Conservation (phyloP, 92 coral and sea anemone species). For the Siderastrea siderea region DNA sequence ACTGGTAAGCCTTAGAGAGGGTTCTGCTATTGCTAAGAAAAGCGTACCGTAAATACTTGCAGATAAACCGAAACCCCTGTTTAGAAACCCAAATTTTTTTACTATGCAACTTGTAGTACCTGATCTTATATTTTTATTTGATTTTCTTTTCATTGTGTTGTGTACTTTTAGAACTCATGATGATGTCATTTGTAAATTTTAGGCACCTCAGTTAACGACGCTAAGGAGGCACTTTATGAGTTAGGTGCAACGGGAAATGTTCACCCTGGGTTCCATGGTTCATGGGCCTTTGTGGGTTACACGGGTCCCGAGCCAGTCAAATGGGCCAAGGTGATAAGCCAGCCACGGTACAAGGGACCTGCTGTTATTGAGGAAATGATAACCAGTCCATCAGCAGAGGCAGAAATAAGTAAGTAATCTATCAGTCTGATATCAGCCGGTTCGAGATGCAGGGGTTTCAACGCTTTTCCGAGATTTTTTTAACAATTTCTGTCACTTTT, state of each 20-base stretch:
- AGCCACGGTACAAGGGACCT: constrained; percentile 93
- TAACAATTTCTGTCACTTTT: too few species aligned
- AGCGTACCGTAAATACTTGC: too few species aligned
- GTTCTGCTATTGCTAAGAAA: too few species aligned
- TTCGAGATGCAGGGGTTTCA: background rate
- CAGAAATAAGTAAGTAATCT: constrained; percentile 81
- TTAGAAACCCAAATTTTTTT: too few species aligned
- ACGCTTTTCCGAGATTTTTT: too few species aligned
- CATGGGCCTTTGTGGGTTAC: constrained; percentile 98
- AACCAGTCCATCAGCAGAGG: constrained; percentile 91
- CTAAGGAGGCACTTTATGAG: constrained; percentile 81
- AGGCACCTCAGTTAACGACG: constrained; percentile 96
- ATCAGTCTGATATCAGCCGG: background rate
- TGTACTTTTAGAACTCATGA: background rate
- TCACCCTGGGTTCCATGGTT: constrained; percentile 98
- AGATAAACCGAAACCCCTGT: too few species aligned
- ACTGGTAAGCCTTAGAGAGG: constrained; percentile 75
- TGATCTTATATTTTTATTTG: too few species aligned
- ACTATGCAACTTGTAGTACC: background rate
- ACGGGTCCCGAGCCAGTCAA: constrained; percentile 95
- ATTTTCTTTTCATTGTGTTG: background rate
- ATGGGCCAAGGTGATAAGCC: constrained; percentile 88
- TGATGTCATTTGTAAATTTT: background rate
- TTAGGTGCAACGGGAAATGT: constrained; percentile 95
- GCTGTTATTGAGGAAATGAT: constrained; percentile 94